These are phyloP conservation scores for Schizotus pectinicornis DNA, from an alignment of 2,888 invertebrate genomes.

Conservation along the genomic window DNA sequence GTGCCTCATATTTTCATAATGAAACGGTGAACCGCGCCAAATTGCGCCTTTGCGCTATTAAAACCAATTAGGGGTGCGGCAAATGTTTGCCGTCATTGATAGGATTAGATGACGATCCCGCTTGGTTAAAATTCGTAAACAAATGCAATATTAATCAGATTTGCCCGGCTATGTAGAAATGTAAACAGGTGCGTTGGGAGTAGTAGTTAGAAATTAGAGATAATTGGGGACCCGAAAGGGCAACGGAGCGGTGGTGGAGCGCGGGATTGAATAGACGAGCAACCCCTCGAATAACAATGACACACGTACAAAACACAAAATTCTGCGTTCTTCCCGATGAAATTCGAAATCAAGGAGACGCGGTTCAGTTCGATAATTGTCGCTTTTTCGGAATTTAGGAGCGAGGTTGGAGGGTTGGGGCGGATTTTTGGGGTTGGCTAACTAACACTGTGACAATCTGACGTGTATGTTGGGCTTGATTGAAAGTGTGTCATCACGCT, in stretches of 20 bases:
- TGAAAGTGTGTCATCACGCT: constrained; percentile 55
- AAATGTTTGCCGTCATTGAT: constrained; percentile 27
- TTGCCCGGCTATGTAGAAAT: constrained; percentile 16
- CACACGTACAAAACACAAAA: background rate
- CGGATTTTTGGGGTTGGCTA: constrained; percentile 16
- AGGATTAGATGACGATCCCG: constrained; percentile 14
- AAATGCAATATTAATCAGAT: constrained; percentile 25
- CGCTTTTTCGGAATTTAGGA: no score
- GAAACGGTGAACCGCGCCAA: background rate
- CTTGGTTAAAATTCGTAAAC: constrained; percentile 24
- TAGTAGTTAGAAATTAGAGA: constrained; percentile 2
- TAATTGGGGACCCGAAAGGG: constrained; percentile 5
- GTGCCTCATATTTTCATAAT: constrained; percentile 5
- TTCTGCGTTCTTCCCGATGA: background rate
- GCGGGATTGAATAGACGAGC: background rate
- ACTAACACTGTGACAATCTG: constrained; percentile 34
- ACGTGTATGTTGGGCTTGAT: constrained; percentile 52
- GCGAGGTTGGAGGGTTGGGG: background rate
- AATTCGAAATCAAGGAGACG: no score
- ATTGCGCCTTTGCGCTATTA: background rate
- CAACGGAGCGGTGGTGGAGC: background rate
- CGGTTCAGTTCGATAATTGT: no score
- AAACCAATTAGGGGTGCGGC: constrained; percentile 2
- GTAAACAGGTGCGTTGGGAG: constrained; percentile 22
- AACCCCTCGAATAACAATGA: constrained; percentile 7